Base-by-base conservation (phyloP, 2,113 vertebrate species). In the Dasypus novemcinctus region DNA sequence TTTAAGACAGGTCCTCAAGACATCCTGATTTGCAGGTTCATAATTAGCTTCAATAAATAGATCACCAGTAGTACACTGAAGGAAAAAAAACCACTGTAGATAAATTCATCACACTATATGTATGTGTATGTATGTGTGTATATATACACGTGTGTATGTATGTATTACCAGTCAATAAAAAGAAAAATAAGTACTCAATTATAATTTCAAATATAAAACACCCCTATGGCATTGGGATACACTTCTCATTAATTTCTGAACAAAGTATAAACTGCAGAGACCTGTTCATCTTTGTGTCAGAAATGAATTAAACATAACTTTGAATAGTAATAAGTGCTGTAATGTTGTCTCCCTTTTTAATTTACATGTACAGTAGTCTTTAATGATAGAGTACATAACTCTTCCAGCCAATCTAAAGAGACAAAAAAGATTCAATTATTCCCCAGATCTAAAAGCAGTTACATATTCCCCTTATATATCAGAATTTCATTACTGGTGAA, bases 221-320 rank as follows among this genome's bases (percentile, higher is more conserved):
- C 25, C 84, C 87, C 59, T 84, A 52, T 52, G 85, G 72, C 46
- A 92, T 1, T 94, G 80, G 93, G 59, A 81, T 96, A 94, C 29
- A 95, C 33, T 87, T 96, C 94, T 96, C 94, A 97, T 95, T 97
- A 97, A 96, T 97, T 96, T 97, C 83, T 94, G 20, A 95, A 94
- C 82, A 71, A 96, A 95, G 82, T 95, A 87, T 76, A 93, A 23
- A 97, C 12, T 64, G 29, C 52, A 68, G 82, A 92, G 87, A 86
- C 83, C 90, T 97, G 90, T 87, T 97, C 95, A 95, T 95, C 85
- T 93, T 79, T 83, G 68, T 96, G 97, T 96, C 95, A 95, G 95
- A 91, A 97, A 97, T 97, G 96, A 97, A 98, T 97, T 97, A 97
- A 97, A 97, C 96, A 96, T 95, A 91, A 96, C 89, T 97, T 75